These are phyloP conservation scores for Mobula birostris DNA, from an alignment of 2,113 vertebrate genomes.

Conservation along the genomic window DNA sequence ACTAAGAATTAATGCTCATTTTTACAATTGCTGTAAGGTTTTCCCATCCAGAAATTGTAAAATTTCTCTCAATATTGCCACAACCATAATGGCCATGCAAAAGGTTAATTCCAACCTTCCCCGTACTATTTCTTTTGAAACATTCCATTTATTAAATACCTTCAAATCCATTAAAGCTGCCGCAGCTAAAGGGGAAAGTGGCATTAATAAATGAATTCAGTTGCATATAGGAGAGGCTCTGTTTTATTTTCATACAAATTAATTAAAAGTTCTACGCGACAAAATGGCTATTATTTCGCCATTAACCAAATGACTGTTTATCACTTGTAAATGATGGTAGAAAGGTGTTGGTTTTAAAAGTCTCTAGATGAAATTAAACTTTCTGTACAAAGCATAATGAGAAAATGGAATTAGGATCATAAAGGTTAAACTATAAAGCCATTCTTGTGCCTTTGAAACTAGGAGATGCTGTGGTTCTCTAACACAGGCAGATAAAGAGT, in stretches of 20 bases:
- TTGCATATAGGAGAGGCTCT: neutral
- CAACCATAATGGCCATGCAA: neutral
- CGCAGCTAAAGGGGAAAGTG: slow-evolving; percentile 1
- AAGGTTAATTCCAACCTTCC: slow-evolving; percentile 16
- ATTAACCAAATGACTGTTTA: slow-evolving; percentile 35
- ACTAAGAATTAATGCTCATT: neutral
- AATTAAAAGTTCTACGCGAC: slow-evolving; percentile 28
- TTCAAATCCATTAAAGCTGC: slow-evolving; percentile 9
- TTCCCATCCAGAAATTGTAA: neutral
- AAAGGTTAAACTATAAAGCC: slow-evolving; percentile 38
- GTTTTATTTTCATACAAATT: slow-evolving; percentile 24
- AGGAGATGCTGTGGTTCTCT: slow-evolving; percentile 33
- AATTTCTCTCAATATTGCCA: neutral
- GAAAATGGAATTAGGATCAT: slow-evolving; percentile 38
- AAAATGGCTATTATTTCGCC: slow-evolving; percentile 21
- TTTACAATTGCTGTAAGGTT: neutral
- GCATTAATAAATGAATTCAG: neutral
- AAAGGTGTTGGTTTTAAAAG: slow-evolving; percentile 36
- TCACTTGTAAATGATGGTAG: slow-evolving; percentile 23
- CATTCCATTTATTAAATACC: neutral
- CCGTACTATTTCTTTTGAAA: neutral
- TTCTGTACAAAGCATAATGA: slow-evolving; percentile 37
- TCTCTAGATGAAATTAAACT: slow-evolving; percentile 36
- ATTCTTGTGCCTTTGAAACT: slow-evolving; percentile 38
- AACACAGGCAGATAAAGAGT: slow-evolving; percentile 36